These are phyloP conservation scores for Aptenodytes patagonicus DNA, from an alignment of 2,113 vertebrate species.

Conservation along the genomic window DNA sequence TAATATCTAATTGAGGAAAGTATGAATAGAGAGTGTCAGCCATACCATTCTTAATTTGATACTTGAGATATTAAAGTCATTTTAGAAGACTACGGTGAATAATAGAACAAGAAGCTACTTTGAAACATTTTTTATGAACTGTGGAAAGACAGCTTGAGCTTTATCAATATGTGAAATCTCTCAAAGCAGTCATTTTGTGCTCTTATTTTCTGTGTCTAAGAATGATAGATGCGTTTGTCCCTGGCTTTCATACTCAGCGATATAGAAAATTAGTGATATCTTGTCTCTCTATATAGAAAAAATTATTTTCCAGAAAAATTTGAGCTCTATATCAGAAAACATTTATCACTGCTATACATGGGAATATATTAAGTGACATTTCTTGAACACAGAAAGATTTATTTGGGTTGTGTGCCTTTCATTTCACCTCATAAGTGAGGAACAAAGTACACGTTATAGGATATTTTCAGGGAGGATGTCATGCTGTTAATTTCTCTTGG, in stretches of 20 bases:
- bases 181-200: not conserved
- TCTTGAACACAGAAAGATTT: not conserved
- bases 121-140: conserved; percentile 28
- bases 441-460: not conserved
- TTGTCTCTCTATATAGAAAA: not conserved
- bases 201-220: not conserved
- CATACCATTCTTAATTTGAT: not conserved
- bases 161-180: not conserved
- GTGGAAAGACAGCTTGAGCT: not conserved
- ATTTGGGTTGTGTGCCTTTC: not conserved
- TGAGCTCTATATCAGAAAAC: not conserved
- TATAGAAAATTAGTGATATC: not conserved
- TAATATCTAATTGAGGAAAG: not conserved
- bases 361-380: not conserved
- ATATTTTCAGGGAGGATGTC: not conserved
- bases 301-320: not conserved
- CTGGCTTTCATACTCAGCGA: not conserved
- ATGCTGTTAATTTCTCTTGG: not conserved
- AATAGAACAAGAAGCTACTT: not conserved
- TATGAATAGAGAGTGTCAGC: not conserved
- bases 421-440: not conserved
- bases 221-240: not conserved
- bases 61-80: not conserved
- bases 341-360: not conserved
- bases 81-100: conserved; percentile 9